phyloP scores from a whole-genome alignment of 2,888 invertebrate species.

The Hymenopus coronatus region DNA sequence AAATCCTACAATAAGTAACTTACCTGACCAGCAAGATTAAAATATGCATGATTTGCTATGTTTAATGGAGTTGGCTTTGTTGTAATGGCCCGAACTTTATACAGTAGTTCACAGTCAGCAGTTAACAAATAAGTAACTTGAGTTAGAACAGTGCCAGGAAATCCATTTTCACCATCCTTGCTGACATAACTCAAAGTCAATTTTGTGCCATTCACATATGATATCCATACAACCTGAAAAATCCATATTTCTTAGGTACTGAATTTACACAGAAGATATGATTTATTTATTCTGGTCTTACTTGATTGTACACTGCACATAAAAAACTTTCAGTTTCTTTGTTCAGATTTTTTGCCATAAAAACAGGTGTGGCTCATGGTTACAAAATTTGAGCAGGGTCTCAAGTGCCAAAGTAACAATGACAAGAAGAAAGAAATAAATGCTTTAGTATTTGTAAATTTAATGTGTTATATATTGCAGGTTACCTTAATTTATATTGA shows the following conservation, averaged over 20 bases:
- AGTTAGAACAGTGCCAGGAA: conserved; percentile 77
- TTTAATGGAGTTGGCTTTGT: conserved; percentile 81
- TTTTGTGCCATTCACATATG: conserved; percentile 56
- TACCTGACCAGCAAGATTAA: conserved; percentile 83
- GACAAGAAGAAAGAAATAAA: no score
- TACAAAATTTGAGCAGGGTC: no score
- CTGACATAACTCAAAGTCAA: conserved; percentile 67
- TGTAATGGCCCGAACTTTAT: conserved; percentile 72
- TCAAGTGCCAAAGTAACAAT: no score
- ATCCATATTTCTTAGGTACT: neutral
- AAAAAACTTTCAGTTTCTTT: no score
- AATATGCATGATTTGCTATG: conserved; percentile 84
- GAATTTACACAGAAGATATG: no score
- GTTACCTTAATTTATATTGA: no score
- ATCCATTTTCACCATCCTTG: conserved; percentile 80
- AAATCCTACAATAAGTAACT: neutral
- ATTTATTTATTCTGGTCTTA: no score
- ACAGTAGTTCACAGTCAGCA: conserved; percentile 68
- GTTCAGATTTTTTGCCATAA: no score
- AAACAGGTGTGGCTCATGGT: no score
- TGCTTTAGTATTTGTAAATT: no score
- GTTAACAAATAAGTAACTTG: conserved; percentile 66
- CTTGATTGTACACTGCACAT: no score
- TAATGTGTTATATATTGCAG: no score
- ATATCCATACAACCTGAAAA: conserved; percentile 60